Percentiles rank a stretch among this genome's conserved stretches.
phyloP scores from a whole-genome alignment of 2,797 vertebrate species.

The Nasua narica region DNA sequence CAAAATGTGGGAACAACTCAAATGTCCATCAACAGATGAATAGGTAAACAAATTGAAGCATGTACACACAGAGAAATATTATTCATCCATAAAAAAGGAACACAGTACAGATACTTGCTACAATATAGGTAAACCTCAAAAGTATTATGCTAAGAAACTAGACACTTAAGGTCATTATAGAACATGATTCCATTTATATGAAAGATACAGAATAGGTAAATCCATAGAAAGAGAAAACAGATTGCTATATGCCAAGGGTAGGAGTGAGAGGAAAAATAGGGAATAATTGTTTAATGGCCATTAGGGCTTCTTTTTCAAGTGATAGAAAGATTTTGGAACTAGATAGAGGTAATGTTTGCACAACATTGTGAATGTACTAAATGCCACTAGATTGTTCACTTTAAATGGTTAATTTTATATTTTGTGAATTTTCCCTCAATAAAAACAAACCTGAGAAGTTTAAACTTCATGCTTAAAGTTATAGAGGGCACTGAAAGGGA shows the following conservation, averaged over 20 bases:
- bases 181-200: background rate
- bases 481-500: background rate
- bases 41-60: background rate
- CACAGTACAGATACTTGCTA: background rate
- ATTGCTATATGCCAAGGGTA: rapidly evolving
- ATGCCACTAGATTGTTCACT: background rate
- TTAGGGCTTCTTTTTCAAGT: background rate
- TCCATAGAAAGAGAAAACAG: background rate
- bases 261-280: background rate
- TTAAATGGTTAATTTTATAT: background rate
- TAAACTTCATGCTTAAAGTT: background rate
- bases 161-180: background rate
- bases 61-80: background rate
- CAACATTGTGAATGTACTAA: background rate
- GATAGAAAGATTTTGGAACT: background rate
- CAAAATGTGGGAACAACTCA: background rate
- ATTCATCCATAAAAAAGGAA: background rate
- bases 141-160: background rate
- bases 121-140: background rate
- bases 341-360: background rate
- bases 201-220: background rate
- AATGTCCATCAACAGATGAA: background rate
- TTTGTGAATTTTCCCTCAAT: background rate
- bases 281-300: background rate
- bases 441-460: background rate